These are phyloP conservation scores for Buteo buteo DNA, from an alignment of 2,113 vertebrate species.

Conservation along the genomic window DNA sequence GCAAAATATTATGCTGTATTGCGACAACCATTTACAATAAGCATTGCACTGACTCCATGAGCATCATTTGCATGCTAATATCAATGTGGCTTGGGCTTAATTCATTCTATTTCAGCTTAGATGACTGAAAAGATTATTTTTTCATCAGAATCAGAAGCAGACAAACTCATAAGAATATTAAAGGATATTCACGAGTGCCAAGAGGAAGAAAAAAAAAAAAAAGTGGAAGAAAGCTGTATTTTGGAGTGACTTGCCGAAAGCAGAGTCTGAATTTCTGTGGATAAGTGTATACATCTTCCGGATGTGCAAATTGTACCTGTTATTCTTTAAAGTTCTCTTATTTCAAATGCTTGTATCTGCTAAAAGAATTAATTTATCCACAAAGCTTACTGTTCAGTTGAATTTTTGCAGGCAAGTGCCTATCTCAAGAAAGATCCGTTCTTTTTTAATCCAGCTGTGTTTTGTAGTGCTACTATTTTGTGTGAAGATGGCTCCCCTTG, in stretches of 20 bases:
- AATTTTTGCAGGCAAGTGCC: background rate
- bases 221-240: background rate
- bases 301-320: background rate
- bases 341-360: background rate
- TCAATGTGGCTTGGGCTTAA: background rate
- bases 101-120: background rate
- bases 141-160: background rate
- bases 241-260: background rate
- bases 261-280: background rate
- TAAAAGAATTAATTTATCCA: background rate
- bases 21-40: background rate
- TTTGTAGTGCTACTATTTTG: background rate
- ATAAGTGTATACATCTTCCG: background rate
- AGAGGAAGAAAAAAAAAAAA: background rate
- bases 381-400: background rate
- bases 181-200: background rate
- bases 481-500: background rate
- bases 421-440: background rate
- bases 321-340: background rate
- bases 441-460: background rate
- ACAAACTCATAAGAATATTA: background rate
- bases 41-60: background rate
- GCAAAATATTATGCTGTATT: background rate
- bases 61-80: background rate
- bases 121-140: background rate